Conservation (phyloP, 2,113 vertebrate genomes). For the Sakesphorus luctuosus region DNA sequence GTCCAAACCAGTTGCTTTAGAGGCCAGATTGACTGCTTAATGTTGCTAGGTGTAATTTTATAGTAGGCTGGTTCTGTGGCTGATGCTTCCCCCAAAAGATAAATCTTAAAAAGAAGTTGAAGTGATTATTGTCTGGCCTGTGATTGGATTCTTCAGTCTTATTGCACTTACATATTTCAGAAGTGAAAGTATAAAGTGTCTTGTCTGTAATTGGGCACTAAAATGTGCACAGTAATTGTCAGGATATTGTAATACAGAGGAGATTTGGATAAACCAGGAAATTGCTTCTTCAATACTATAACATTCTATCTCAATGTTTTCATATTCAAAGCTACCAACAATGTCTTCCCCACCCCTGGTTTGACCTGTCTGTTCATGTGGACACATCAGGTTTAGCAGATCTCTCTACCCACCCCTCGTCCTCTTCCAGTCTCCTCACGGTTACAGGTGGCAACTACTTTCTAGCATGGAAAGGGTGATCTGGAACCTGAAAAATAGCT, state of each 20-base stretch:
- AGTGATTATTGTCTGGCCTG: not conserved
- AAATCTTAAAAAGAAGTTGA: not conserved
- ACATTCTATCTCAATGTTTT: not conserved
- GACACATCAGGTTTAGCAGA: not conserved
- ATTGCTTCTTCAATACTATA: not conserved
- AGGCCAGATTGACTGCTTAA: not conserved
- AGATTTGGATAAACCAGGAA: not conserved
- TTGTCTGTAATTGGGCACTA: not conserved
- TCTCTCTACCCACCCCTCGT: fast-evolving
- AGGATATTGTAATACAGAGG: not conserved
- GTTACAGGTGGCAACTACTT: not conserved
- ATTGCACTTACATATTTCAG: not conserved
- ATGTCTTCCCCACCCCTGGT: not conserved
- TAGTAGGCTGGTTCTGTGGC: not conserved
- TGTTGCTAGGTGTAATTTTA: not conserved
- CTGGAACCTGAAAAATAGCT: not conserved
- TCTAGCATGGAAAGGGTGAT: not conserved
- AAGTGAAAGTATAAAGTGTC: not conserved
- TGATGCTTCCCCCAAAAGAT: not conserved
- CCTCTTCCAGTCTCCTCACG: not conserved
- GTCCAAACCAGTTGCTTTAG: not conserved
- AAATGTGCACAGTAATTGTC: not conserved
- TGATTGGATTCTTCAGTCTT: not conserved
- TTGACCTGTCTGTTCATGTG: not conserved
- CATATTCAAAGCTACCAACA: not conserved